Conservation (phyloP, 2,113 vertebrate genomes). For the Megaceryle torquata region DNA sequence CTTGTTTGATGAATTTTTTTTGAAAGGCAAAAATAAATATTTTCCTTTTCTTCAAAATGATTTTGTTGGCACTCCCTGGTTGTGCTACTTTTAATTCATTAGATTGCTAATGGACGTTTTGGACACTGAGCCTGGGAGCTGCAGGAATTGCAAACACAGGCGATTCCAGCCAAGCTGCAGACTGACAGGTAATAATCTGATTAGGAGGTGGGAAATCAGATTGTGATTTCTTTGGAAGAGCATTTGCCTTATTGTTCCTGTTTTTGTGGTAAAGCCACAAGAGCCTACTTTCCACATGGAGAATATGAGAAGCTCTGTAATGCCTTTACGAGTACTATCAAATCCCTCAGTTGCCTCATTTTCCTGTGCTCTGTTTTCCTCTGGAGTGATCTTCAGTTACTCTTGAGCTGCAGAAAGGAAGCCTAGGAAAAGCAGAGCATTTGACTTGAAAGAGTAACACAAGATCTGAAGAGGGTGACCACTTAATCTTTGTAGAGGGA, state of each 20-base stretch:
- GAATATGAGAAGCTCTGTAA: neutral
- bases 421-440: neutral
- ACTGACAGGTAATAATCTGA: neutral
- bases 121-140: neutral
- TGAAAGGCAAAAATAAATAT: neutral
- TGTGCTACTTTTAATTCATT: neutral
- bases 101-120: neutral
- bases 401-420: neutral
- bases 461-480: neutral
- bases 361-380: neutral
- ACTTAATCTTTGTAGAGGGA: neutral
- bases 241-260: neutral
- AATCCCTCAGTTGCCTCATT: neutral
- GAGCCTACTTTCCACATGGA: neutral
- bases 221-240: neutral
- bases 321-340: neutral
- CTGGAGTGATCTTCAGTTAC: neutral
- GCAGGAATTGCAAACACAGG: neutral
- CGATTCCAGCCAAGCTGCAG: fast-evolving
- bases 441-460: neutral
- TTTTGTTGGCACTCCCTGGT: neutral
- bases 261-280: neutral
- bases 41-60: neutral
- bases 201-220: neutral
- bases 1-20: neutral